Conservation (phyloP, 23 tunicate genomes). For the Trididemnum clinides region DNA sequence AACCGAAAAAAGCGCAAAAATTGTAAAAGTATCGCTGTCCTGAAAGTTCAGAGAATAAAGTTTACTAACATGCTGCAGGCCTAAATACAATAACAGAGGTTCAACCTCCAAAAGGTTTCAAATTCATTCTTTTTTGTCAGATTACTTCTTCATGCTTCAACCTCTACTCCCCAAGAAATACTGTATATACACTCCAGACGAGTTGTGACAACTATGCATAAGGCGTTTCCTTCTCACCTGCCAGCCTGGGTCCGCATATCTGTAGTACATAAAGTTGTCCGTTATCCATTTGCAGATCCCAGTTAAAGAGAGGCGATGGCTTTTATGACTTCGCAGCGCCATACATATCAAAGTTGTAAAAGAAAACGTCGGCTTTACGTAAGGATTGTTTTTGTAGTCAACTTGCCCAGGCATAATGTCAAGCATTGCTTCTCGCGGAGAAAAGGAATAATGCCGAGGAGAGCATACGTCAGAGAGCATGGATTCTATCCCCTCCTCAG, state of each 20-base stretch:
- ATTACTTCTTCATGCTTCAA: no score
- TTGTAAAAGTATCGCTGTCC: no score
- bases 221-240: constrained; percentile 66
- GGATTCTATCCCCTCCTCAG: no score
- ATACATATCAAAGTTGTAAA: constrained; percentile 61
- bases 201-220: no score
- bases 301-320: constrained; percentile 30
- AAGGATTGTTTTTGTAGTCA: constrained; percentile 86
- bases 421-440: constrained; percentile 44
- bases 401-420: constrained; percentile 58
- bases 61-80: no score
- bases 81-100: no score
- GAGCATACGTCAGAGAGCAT: neutral
- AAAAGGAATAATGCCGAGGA: constrained; percentile 29
- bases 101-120: no score
- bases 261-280: constrained; percentile 77
- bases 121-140: no score
- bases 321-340: constrained; percentile 67
- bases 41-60: no score
- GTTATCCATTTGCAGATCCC: constrained; percentile 86
- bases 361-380: constrained; percentile 63
- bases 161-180: no score
- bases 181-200: no score
- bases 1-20: no score
- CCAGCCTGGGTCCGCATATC: constrained; percentile 64